Conservation (phyloP, 2,113 vertebrate genomes). For the Burhinus bistriatus region DNA sequence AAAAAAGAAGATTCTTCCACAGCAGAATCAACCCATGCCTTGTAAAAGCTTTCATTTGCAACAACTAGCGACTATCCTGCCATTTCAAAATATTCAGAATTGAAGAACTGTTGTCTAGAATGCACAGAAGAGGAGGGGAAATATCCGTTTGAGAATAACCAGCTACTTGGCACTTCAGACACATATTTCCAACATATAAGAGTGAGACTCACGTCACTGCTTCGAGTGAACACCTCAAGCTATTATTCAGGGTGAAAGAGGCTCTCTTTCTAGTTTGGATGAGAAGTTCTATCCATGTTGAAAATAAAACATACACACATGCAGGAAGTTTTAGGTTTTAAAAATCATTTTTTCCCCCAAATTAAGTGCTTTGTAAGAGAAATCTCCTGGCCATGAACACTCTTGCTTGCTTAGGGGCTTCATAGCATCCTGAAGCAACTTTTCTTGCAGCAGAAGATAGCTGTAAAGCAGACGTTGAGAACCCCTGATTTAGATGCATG, state of each 20-base stretch:
- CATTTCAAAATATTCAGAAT: not conserved
- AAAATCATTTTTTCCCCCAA: not conserved
- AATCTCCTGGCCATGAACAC: not conserved
- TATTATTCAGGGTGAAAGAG: not conserved
- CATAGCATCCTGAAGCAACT: not conserved
- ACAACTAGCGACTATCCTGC: not conserved
- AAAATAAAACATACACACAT: not conserved
- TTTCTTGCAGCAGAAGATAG: not conserved
- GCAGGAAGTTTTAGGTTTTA: not conserved
- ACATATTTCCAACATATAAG: not conserved
- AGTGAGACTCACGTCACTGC: not conserved
- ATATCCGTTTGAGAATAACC: not conserved
- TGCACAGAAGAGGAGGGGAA: not conserved
- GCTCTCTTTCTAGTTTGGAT: not conserved
- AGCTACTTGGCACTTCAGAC: not conserved
- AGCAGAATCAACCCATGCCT: not conserved
- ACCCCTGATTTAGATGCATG: not conserved
- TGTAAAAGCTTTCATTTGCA: not conserved
- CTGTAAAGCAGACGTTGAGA: not conserved
- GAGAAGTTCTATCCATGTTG: not conserved
- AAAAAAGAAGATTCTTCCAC: not conserved
- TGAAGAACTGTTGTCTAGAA: not conserved
- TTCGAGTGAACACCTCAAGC: not conserved
- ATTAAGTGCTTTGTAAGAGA: not conserved
- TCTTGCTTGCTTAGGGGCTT: not conserved